Conservation (phyloP, 2,113 vertebrate species). For the Saimiri boliviensis region DNA sequence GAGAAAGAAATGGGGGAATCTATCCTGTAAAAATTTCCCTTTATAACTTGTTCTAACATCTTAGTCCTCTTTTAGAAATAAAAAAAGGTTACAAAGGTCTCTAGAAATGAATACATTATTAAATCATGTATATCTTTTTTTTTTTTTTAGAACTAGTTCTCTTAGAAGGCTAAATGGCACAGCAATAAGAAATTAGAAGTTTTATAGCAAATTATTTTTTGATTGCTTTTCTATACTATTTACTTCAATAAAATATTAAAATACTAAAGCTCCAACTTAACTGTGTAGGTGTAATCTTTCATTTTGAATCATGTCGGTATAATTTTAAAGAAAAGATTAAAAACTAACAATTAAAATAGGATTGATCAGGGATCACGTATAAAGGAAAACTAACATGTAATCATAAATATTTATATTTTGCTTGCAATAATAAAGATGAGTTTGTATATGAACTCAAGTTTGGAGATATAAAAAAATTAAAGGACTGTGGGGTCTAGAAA, state of each 20-base stretch:
- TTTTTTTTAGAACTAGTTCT: neutral
- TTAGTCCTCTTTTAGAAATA: conserved; percentile 20
- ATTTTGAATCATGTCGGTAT: conserved; percentile 9
- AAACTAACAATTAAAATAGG: neutral
- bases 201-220: neutral
- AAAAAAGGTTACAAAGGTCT: neutral
- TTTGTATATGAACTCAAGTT: neutral
- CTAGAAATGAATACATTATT: conserved; percentile 12
- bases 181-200: neutral
- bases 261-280: neutral
- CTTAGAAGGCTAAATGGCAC: neutral
- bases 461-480: neutral
- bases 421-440: neutral
- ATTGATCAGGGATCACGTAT: neutral
- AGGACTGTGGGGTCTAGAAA: neutral
- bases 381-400: conserved; percentile 18
- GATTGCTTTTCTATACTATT: neutral
- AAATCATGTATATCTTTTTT: neutral
- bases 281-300: neutral
- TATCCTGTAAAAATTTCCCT: conserved; percentile 20
- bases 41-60: neutral
- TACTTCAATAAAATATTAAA: conserved; percentile 6
- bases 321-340: neutral
- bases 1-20: neutral
- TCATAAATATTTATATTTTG: neutral